phyloP scores from a whole-genome alignment of 2,888 invertebrate species.

The Oasisia sp. region DNA sequence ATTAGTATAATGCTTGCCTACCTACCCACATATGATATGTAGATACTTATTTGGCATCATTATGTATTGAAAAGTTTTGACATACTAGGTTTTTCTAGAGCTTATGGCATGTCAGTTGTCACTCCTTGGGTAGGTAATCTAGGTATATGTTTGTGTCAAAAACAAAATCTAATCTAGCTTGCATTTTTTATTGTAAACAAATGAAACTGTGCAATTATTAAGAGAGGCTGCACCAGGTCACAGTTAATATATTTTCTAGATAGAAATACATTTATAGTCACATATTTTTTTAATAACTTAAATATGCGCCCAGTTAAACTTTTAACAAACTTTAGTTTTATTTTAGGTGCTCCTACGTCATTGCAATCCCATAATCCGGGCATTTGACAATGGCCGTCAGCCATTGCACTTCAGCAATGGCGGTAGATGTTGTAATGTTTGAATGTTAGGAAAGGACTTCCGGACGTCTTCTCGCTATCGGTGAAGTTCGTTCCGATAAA shows the following conservation, averaged over 20 bases:
- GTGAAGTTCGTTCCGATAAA: background rate
- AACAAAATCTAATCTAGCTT: too few species aligned
- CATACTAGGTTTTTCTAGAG: too few species aligned
- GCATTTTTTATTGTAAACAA: too few species aligned
- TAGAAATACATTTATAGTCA: background rate
- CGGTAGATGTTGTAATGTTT: conserved; percentile 4
- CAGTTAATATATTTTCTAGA: background rate
- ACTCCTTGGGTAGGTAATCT: too few species aligned
- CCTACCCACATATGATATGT: too few species aligned
- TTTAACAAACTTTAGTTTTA: background rate
- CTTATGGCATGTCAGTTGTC: too few species aligned
- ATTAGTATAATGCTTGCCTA: too few species aligned
- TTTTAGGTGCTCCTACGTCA: background rate
- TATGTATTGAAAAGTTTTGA: too few species aligned
- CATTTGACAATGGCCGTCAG: conserved; percentile 17
- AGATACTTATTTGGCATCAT: too few species aligned
- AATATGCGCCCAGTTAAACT: background rate
- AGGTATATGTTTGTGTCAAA: too few species aligned
- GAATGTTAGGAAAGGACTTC: background rate
- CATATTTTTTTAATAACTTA: background rate
- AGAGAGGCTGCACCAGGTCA: too few species aligned
- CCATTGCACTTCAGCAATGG: background rate
- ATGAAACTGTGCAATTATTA: too few species aligned
- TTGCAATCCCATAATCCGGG: conserved; percentile 7
- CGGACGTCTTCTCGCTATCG: background rate